A percentile compares a stretch with the other conserved stretches of the same genome.
Conservation (phyloP, 1,140 invertebrate species). For the Pseudomyrmex flavicornis region DNA sequence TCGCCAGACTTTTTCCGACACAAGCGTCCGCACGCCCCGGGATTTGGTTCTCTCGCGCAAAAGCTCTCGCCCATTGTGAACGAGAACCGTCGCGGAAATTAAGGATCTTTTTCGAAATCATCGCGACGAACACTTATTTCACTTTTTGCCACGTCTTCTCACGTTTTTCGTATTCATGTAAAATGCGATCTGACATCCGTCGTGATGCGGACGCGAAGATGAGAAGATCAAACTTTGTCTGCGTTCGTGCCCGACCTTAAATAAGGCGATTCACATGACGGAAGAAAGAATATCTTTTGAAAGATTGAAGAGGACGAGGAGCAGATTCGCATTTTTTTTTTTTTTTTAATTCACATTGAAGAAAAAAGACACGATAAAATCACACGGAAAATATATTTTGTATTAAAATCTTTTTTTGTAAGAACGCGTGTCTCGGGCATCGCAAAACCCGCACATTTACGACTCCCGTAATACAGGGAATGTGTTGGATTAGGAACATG, state of each 20-base stretch:
- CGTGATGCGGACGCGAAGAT: not conserved
- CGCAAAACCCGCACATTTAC: constrained; percentile 2
- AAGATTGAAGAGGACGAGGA: too few relatives aligned
- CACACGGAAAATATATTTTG: not conserved
- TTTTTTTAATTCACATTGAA: not conserved
- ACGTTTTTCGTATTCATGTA: constrained; percentile 30
- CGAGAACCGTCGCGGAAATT: constrained; percentile 39
- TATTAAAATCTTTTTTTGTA: not conserved
- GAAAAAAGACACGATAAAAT: not conserved
- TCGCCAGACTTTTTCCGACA: constrained; percentile 52
- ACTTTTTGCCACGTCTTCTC: constrained; percentile 34
- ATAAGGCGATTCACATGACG: not conserved
- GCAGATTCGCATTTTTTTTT: too few relatives aligned
- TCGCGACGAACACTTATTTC: not conserved
- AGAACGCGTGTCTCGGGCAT: not conserved
- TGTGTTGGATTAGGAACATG: not conserved
- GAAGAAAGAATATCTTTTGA: too few relatives aligned
- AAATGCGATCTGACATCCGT: not conserved
- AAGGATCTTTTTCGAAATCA: constrained; percentile 41
- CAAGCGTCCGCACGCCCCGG: constrained; percentile 21
- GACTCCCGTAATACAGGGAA: not conserved
- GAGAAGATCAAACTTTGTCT: not conserved
- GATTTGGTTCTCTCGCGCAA: constrained; percentile 49
- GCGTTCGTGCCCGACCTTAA: not conserved
- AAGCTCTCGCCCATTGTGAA: constrained; percentile 47